phyloP scores from a whole-genome alignment of 2,113 vertebrate genomes.

The Corydoras maculifer region DNA sequence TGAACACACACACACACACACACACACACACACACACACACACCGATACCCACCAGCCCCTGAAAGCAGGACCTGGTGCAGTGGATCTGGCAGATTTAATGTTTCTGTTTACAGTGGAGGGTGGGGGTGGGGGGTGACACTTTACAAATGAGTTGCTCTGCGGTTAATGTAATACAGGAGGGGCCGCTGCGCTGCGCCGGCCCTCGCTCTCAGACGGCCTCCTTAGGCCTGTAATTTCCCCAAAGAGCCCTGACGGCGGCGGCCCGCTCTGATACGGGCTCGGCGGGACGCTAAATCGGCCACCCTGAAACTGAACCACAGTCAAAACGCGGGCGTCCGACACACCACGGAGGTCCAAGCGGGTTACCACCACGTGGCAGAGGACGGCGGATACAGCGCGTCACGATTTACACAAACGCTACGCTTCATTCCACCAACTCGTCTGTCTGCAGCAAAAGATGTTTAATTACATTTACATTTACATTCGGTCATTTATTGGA shows the following conservation, averaged over 20 bases:
- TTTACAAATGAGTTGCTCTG: constrained; percentile 49
- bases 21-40: constrained; percentile 21
- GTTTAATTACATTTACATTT: too few species aligned
- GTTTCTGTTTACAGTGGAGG: constrained; percentile 42
- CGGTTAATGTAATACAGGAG: constrained; percentile 52
- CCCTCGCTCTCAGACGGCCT: constrained; percentile 38
- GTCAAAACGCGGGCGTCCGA: background rate
- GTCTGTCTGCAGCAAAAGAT: too few species aligned
- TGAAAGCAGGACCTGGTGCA: constrained; percentile 18
- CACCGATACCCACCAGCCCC: constrained; percentile 12
- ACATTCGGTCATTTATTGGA: too few species aligned
- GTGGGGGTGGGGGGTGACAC: constrained; percentile 37
- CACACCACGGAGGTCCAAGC: background rate
- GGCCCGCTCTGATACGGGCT: constrained; percentile 18
- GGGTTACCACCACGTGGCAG: too few species aligned
- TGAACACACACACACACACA: constrained; percentile 20
- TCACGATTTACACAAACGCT: too few species aligned
- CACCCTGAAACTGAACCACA: constrained; percentile 26
- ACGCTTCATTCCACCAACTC: too few species aligned
- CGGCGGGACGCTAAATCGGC: constrained; percentile 21
- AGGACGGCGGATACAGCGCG: too few species aligned
- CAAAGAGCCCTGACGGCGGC: constrained; percentile 33
- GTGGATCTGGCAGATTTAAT: constrained; percentile 43
- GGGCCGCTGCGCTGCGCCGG: constrained; percentile 36
- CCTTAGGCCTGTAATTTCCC: constrained; percentile 46